These are phyloP conservation scores for Pomatostomus ruficeps DNA, from an alignment of 2,113 vertebrate genomes.

Conservation along the genomic window DNA sequence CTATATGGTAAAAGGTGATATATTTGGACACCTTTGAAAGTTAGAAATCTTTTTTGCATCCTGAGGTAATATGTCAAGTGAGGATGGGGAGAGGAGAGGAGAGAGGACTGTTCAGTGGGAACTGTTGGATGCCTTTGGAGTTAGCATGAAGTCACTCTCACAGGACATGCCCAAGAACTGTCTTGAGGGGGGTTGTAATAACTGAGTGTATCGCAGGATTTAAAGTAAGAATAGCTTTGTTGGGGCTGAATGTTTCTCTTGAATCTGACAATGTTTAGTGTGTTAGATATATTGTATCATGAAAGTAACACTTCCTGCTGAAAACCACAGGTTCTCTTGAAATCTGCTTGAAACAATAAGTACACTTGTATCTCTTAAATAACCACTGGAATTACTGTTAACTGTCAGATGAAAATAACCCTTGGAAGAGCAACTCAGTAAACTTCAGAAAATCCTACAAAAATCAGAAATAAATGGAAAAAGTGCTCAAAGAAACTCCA, in stretches of 20 bases:
- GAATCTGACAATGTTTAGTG: not conserved
- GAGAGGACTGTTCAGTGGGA: not conserved
- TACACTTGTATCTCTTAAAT: not conserved
- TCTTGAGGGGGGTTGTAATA: not conserved
- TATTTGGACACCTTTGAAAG: not conserved
- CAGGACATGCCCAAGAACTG: not conserved
- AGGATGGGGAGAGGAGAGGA: not conserved
- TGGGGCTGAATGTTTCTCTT: not conserved
- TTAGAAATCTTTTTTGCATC: not conserved
- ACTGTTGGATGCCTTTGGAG: not conserved
- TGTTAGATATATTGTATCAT: not conserved
- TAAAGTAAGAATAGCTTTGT: not conserved
- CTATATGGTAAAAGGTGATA: not conserved
- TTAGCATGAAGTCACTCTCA: not conserved
- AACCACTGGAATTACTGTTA: not conserved
- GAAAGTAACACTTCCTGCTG: not conserved
- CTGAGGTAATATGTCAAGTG: not conserved
- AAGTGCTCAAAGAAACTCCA: not conserved
- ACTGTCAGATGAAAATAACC: not conserved
- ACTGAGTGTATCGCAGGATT: not conserved
- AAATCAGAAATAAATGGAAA: not conserved
- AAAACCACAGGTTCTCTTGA: not conserved
- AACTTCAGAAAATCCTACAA: not conserved
- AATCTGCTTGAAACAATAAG: not conserved
- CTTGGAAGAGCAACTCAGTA: not conserved